Conservation (phyloP, 2,797 vertebrate species). For the Masticophis lateralis region DNA sequence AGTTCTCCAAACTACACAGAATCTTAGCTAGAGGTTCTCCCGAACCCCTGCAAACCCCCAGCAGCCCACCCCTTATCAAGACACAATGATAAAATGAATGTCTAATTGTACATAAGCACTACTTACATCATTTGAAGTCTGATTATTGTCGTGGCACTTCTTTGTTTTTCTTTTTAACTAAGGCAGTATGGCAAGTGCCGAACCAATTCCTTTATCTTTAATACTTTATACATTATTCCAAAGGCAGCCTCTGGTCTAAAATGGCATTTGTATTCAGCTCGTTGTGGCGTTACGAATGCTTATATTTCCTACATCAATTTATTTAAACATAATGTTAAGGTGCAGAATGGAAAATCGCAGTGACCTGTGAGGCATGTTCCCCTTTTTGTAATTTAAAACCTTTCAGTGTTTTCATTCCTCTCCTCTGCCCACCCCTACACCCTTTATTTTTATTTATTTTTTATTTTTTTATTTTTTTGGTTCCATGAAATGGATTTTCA, state of each 20-base stretch:
- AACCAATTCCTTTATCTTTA: constrained; percentile 36
- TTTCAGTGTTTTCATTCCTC: constrained; percentile 37
- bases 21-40: too few species aligned
- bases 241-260: constrained; percentile 44
- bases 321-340: constrained; percentile 53
- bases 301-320: constrained; percentile 46
- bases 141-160: background rate
- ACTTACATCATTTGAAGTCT: constrained; percentile 6
- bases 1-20: too few species aligned
- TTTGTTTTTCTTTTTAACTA: background rate
- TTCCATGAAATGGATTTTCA: constrained; percentile 56
- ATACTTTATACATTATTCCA: constrained; percentile 39
- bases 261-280: constrained; percentile 41
- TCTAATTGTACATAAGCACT: constrained; percentile 10
- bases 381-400: constrained; percentile 59
- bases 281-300: constrained; percentile 41
- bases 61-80: background rate
- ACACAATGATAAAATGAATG: background rate
- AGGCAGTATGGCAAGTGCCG: constrained; percentile 21
- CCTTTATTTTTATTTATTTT: too few species aligned
- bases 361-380: constrained; percentile 50
- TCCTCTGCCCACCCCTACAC: background rate
- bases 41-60: too few species aligned
- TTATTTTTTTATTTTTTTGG: constrained; percentile 34
- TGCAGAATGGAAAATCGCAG: constrained; percentile 39